Conservation (phyloP, 2,113 vertebrate species). For the Pygoscelis antarcticus region DNA sequence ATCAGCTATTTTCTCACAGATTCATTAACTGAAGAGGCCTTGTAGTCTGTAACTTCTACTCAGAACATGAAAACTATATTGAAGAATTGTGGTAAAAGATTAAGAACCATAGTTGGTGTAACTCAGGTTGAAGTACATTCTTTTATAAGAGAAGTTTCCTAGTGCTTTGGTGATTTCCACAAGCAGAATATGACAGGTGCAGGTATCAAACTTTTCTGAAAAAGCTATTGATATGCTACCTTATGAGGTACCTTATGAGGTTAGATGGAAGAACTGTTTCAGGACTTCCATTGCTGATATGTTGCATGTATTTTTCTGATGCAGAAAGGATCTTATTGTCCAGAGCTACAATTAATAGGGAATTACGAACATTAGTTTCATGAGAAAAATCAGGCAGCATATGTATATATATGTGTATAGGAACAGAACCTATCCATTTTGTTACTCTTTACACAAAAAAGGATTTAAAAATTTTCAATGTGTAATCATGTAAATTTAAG, state of each 20-base stretch:
- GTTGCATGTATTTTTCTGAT: background rate
- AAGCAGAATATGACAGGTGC: background rate
- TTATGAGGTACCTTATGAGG: background rate
- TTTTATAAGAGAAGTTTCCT: background rate
- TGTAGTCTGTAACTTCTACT: background rate
- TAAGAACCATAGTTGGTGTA: background rate
- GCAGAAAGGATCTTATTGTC: background rate
- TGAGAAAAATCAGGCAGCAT: background rate
- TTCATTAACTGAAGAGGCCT: background rate
- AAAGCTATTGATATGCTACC: background rate
- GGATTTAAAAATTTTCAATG: background rate
- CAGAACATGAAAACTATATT: background rate
- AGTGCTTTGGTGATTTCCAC: background rate
- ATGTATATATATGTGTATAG: background rate
- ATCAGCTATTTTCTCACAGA: background rate
- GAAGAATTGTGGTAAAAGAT: background rate
- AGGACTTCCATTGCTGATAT: background rate
- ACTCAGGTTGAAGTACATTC: background rate
- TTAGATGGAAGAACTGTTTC: background rate
- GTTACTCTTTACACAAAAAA: background rate
- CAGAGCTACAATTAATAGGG: background rate
- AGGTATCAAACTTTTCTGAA: background rate
- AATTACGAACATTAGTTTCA: background rate
- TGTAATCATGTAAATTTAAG: background rate
- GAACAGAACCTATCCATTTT: background rate